Percentiles rank a stretch among this genome's conserved stretches.
These are phyloP conservation scores for Catalaphyllia jardinei DNA, from an alignment of 64 coral and sea anemone genomes.

Conservation along the genomic window DNA sequence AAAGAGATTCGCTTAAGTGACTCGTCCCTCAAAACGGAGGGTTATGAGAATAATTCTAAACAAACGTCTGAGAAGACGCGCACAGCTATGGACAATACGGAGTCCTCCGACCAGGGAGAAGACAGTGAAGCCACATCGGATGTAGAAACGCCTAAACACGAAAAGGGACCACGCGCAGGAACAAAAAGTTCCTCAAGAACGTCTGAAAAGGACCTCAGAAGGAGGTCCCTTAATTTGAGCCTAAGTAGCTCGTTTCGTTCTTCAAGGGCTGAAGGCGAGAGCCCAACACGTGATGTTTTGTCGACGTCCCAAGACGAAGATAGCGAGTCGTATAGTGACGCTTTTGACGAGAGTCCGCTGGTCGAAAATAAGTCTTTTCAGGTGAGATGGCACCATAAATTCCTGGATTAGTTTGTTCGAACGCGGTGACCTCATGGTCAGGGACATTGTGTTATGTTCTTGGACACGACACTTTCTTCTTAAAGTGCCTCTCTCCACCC, in stretches of 20 bases:
- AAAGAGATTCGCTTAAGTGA: slow-evolving; percentile 30
- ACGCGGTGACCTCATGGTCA: too few relatives aligned
- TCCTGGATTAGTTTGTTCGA: too few relatives aligned
- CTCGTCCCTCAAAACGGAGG: slow-evolving; percentile 20
- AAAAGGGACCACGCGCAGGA: slow-evolving; percentile 4
- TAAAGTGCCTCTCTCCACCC: too few relatives aligned
- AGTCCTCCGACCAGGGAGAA: slow-evolving; percentile 25
- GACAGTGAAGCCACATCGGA: slow-evolving; percentile 29
- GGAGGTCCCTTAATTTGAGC: slow-evolving; percentile 82
- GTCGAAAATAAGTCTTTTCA: slow-evolving; percentile 79
- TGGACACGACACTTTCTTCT: too few relatives aligned
- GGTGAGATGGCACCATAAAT: slow-evolving; percentile 39
- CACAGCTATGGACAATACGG: not conserved
- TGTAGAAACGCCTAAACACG: slow-evolving; percentile 27
- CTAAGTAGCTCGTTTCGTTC: slow-evolving; percentile 67
- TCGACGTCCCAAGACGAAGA: slow-evolving; percentile 79
- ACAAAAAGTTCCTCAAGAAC: slow-evolving; percentile 37
- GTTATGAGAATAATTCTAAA: slow-evolving; percentile 9
- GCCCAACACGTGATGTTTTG: slow-evolving; percentile 57
- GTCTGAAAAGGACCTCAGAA: slow-evolving; percentile 85
- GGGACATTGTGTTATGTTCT: too few relatives aligned
- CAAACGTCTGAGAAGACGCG: slow-evolving; percentile 9
- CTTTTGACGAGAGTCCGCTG: slow-evolving; percentile 85
- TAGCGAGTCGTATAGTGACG: slow-evolving; percentile 77
- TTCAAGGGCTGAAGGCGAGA: slow-evolving; percentile 57